These are phyloP conservation scores for Acrocera orbiculus DNA, from an alignment of 2,888 invertebrate species.

Conservation along the genomic window DNA sequence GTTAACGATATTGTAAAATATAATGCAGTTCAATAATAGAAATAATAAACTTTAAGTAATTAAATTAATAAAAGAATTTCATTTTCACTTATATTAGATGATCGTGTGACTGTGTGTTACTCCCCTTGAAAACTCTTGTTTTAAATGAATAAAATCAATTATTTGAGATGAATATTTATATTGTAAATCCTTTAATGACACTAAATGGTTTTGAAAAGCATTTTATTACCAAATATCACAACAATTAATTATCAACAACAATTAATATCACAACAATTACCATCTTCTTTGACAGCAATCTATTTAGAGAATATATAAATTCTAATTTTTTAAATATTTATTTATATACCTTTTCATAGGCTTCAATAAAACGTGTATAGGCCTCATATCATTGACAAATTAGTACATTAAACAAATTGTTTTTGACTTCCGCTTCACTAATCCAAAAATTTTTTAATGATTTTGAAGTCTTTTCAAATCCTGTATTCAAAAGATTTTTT, in stretches of 20 bases:
- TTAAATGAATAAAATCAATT: slow-evolving; percentile 26
- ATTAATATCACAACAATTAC: too few relatives aligned
- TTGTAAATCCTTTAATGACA: slow-evolving; percentile 38
- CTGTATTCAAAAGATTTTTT: slow-evolving; percentile 21
- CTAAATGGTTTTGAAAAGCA: slow-evolving; percentile 32
- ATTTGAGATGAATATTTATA: slow-evolving; percentile 34
- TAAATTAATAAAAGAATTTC: slow-evolving; percentile 68
- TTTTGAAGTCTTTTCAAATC: slow-evolving; percentile 24
- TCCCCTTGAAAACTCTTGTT: slow-evolving; percentile 59
- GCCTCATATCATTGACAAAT: slow-evolving; percentile 65
- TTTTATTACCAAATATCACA: slow-evolving; percentile 38
- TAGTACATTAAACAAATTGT: slow-evolving; percentile 60
- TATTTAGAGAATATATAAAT: slow-evolving; percentile 4
- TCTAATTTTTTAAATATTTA: neutral
- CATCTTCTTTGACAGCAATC: slow-evolving; percentile 19
- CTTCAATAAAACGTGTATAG: slow-evolving; percentile 67
- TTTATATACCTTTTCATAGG: slow-evolving; percentile 50
- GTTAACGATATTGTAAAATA: too few relatives aligned
- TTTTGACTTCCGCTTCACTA: slow-evolving; percentile 9
- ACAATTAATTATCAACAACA: slow-evolving; percentile 28
- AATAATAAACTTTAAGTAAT: too few relatives aligned
- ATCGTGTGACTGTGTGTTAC: slow-evolving; percentile 48
- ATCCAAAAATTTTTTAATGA: slow-evolving; percentile 23
- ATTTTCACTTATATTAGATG: slow-evolving; percentile 36
- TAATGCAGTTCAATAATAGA: too few relatives aligned